Conservation (phyloP, 1,140 invertebrate species). For the Harlomillsia oculata region DNA sequence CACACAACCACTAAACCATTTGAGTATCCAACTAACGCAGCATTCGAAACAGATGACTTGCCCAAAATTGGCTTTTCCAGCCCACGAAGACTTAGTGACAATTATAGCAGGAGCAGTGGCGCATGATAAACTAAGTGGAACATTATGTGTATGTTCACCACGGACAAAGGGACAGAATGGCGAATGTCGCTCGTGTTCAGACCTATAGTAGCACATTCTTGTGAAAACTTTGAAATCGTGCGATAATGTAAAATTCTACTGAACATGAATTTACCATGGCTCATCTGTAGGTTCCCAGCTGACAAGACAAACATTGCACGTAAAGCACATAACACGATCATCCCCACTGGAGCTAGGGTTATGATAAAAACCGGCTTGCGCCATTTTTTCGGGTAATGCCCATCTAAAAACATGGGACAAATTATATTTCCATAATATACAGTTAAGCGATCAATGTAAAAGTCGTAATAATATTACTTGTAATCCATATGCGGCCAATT, state of each 20-base stretch:
- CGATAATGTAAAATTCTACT: not conserved
- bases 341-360: slow-evolving; percentile 78
- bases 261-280: slow-evolving; percentile 60
- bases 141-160: slow-evolving; percentile 89
- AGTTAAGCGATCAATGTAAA: too few relatives aligned
- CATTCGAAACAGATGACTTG: slow-evolving; percentile 52
- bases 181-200: slow-evolving; percentile 87
- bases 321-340: slow-evolving; percentile 90
- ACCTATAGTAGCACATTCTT: slow-evolving; percentile 48
- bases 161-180: slow-evolving; percentile 85
- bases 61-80: slow-evolving; percentile 51
- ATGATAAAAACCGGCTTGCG: slow-evolving; percentile 90
- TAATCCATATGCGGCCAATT: slow-evolving; percentile 95
- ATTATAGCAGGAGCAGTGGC: slow-evolving; percentile 68
- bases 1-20: slow-evolving; percentile 55
- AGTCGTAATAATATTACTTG: slow-evolving; percentile 53
- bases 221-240: slow-evolving; percentile 1
- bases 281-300: slow-evolving; percentile 94
- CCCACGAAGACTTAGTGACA: slow-evolving; percentile 38
- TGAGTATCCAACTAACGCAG: slow-evolving; percentile 50
- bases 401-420: slow-evolving; percentile 52
- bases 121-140: slow-evolving; percentile 78
- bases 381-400: slow-evolving; percentile 89
- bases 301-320: slow-evolving; percentile 81
- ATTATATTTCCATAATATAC: too few relatives aligned